A percentile compares a stretch with the other conserved stretches of the same genome.
phyloP scores from a whole-genome alignment of 2,888 invertebrate species.

The Drosophila multiciliata region DNA sequence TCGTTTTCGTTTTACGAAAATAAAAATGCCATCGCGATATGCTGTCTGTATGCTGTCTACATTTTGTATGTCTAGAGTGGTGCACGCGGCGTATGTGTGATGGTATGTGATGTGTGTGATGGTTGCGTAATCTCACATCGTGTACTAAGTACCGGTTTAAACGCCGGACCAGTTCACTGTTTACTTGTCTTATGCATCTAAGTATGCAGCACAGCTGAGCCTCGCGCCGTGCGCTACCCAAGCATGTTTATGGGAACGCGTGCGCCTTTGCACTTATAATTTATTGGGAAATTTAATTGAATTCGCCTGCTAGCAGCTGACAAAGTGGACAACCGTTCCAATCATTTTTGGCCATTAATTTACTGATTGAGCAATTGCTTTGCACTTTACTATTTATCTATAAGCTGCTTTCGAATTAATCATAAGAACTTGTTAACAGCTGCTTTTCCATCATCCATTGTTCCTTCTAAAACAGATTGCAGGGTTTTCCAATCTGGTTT shows the following conservation, averaged over 20 bases:
- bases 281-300: conserved; percentile 79
- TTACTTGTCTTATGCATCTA: conserved; percentile 61
- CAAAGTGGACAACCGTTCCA: conserved; percentile 26
- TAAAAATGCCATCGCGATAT: conserved; percentile 38
- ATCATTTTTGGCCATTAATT: conserved; percentile 51
- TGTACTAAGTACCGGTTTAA: conserved; percentile 75
- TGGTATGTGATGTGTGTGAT: conserved; percentile 53
- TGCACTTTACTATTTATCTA: conserved; percentile 6
- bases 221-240: neutral
- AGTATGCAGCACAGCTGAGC: conserved; percentile 36
- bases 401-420: conserved; percentile 2
- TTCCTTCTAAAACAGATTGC: conserved; percentile 18
- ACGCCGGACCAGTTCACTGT: conserved; percentile 55
- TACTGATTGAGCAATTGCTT: conserved; percentile 62
- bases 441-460: neutral
- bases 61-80: conserved; percentile 11
- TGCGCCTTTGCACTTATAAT: conserved; percentile 70
- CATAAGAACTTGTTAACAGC: conserved; percentile 3
- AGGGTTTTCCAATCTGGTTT: neutral
- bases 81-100: conserved; percentile 54
- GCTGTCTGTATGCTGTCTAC: conserved; percentile 10
- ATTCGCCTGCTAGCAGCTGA: conserved; percentile 58
- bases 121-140: conserved; percentile 63
- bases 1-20: conserved; percentile 11
- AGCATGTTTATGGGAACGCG: conserved; percentile 27